Percentiles rank a stretch among this genome's conserved stretches.
Evolutionary conservation across 2,888 invertebrate genomes (phyloP).

Genomic region (Cheiracanthium punctorium): DNA sequence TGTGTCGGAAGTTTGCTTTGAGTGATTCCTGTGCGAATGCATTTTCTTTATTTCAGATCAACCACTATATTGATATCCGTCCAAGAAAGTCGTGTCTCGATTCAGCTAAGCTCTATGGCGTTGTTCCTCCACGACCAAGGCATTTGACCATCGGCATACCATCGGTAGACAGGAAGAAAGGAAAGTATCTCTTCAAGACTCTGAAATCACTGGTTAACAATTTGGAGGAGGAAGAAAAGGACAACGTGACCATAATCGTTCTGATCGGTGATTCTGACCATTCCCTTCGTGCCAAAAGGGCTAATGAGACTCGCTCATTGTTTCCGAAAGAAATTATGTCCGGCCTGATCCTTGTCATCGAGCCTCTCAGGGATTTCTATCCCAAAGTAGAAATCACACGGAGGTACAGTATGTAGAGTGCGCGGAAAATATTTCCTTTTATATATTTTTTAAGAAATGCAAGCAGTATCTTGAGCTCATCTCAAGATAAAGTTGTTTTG

Average conservation of each 20-base stretch:
- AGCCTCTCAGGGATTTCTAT: constrained; percentile 73
- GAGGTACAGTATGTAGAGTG: no score
- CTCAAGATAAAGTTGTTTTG: no score
- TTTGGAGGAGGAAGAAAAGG: constrained; percentile 74
- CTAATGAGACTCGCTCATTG: constrained; percentile 67
- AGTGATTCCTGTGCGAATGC: no score
- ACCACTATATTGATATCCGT: no score
- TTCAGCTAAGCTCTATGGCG: constrained; percentile 26
- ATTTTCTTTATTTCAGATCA: no score
- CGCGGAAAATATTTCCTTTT: no score
- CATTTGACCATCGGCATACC: constrained; percentile 77
- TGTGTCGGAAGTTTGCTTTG: no score
- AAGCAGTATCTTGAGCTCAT: no score
- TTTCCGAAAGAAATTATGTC: constrained; percentile 73
- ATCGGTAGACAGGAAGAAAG: constrained; percentile 75
- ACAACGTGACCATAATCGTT: constrained; percentile 75
- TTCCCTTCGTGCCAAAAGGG: constrained; percentile 71
- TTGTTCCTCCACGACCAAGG: constrained; percentile 71
- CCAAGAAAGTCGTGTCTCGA: neutral
- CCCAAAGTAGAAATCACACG: constrained; percentile 73
- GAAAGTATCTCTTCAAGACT: constrained; percentile 75
- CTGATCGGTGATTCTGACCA: constrained; percentile 76
- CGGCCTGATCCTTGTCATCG: constrained; percentile 76
- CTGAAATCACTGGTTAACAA: constrained; percentile 75
- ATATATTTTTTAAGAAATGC: no score